These are phyloP conservation scores for Lasioglossum pauxillum DNA, from an alignment of 2,888 invertebrate species.

Conservation along the genomic window DNA sequence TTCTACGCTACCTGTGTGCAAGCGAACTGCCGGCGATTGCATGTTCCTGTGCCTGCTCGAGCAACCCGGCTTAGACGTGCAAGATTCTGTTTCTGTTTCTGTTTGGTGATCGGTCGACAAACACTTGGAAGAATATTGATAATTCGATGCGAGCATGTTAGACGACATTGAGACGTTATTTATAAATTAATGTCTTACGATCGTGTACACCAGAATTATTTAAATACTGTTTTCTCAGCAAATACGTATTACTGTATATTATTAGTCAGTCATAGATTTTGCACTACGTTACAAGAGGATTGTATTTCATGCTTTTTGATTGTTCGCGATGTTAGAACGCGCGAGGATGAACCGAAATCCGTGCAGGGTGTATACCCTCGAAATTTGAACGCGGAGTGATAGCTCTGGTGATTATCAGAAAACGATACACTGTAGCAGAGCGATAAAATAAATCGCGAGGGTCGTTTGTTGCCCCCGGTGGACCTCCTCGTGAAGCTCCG, in stretches of 20 bases:
- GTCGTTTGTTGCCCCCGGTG: slow-evolving; percentile 55
- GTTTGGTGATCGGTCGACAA: neutral
- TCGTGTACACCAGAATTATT: neutral
- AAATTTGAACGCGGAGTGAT: slow-evolving; percentile 8
- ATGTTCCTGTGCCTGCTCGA: neutral
- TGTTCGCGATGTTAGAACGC: neutral
- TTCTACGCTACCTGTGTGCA: slow-evolving; percentile 14
- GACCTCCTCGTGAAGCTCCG: slow-evolving; percentile 50
- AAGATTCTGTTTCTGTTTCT: neutral
- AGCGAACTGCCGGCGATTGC: neutral
- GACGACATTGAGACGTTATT: neutral
- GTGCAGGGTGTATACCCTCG: neutral
- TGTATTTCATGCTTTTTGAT: neutral
- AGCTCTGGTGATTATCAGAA: slow-evolving; percentile 28
- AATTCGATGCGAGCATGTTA: neutral
- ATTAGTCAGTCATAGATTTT: neutral
- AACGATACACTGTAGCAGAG: slow-evolving; percentile 51
- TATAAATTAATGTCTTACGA: neutral
- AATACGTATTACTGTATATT: neutral
- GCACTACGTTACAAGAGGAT: neutral
- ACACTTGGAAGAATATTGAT: neutral
- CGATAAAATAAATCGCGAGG: slow-evolving; percentile 60
- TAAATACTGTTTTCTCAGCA: neutral
- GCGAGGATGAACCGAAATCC: neutral
- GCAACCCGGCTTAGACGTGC: neutral